These are phyloP conservation scores for Ciconia maguari DNA, from an alignment of 2,113 vertebrate genomes.

Conservation along the genomic window DNA sequence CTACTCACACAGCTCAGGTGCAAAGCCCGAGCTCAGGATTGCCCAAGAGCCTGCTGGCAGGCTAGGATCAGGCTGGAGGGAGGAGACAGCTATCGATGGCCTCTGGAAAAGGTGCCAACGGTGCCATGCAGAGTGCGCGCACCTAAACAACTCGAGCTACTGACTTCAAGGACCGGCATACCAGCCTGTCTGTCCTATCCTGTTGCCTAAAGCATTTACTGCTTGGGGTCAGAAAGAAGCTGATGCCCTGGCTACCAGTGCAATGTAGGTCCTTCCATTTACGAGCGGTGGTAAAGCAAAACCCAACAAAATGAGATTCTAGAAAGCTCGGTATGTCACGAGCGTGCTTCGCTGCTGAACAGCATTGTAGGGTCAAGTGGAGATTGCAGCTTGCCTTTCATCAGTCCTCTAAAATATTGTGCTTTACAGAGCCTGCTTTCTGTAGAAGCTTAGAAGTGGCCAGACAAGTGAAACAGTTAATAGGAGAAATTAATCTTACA, in stretches of 20 bases:
- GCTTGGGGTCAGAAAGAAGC: neutral
- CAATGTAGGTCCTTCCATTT: neutral
- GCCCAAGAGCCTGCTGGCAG: neutral
- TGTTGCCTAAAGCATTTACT: neutral
- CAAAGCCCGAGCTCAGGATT: neutral
- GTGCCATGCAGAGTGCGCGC: neutral
- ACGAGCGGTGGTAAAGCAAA: neutral
- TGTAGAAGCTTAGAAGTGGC: slow-evolving; percentile 23
- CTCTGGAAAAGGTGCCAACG: neutral
- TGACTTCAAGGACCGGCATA: neutral
- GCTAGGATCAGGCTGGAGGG: neutral
- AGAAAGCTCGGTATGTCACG: neutral
- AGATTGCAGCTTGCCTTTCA: slow-evolving; percentile 32
- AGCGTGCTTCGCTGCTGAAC: neutral
- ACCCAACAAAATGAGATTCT: neutral
- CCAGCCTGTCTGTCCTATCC: neutral
- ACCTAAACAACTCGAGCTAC: neutral
- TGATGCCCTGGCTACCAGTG: neutral
- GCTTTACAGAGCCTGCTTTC: neutral
- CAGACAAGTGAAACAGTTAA: slow-evolving; percentile 60
- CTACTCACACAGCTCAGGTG: neutral
- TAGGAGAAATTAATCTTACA: slow-evolving; percentile 47
- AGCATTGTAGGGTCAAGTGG: neutral
- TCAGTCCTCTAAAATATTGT: neutral
- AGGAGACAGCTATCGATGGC: neutral